These are phyloP conservation scores for Leptinotarsa tumamoca DNA, from an alignment of 2,888 invertebrate species.

Conservation along the genomic window DNA sequence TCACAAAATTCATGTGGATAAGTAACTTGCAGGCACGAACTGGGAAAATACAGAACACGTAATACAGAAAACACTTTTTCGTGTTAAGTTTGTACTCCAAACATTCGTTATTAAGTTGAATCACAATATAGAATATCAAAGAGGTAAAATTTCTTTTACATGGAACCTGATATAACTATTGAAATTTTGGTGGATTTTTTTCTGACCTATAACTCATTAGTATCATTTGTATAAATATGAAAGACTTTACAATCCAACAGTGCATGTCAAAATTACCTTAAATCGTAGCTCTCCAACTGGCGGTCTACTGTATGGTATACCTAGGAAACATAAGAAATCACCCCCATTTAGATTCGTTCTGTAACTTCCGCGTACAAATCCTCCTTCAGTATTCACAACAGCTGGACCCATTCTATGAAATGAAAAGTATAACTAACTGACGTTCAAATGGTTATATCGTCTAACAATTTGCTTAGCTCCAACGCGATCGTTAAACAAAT, in stretches of 20 bases:
- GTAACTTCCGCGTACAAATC: background rate
- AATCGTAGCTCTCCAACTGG: constrained; percentile 44
- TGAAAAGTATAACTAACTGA: background rate
- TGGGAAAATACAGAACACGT: too few species aligned
- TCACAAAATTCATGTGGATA: too few species aligned
- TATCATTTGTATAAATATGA: too few species aligned
- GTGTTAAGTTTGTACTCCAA: too few species aligned
- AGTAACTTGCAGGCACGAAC: too few species aligned
- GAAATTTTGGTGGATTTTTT: too few species aligned
- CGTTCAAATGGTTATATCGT: background rate
- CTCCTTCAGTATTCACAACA: background rate
- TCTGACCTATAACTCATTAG: too few species aligned
- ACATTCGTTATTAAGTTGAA: too few species aligned
- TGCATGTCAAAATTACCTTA: constrained; percentile 33
- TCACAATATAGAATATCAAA: too few species aligned
- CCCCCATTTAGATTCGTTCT: background rate
- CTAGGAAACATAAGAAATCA: constrained; percentile 31
- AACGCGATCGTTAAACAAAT: background rate
- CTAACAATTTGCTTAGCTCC: background rate
- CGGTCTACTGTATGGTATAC: constrained; percentile 45
- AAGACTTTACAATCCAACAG: background rate
- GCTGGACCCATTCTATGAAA: background rate
- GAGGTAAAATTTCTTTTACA: too few species aligned
- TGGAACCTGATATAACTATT: too few species aligned
- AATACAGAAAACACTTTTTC: too few species aligned